Percentiles rank a stretch among this genome's conserved stretches.
Conservation (phyloP, 2,888 invertebrate genomes). For the Microplitis deprimator region DNA sequence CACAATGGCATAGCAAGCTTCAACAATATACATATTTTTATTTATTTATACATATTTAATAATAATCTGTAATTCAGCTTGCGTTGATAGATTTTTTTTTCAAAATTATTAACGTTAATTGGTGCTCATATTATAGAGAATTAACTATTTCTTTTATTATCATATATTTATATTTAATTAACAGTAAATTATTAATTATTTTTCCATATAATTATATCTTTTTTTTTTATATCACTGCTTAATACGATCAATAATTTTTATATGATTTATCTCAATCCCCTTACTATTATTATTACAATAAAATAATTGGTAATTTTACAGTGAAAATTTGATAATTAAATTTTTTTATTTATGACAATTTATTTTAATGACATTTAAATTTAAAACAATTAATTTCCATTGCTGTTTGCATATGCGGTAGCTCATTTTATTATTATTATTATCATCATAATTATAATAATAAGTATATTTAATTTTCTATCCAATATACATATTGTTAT, state of each 20-base stretch:
- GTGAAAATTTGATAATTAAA: constrained; percentile 51
- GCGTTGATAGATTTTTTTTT: constrained; percentile 46
- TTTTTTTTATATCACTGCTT: constrained; percentile 55
- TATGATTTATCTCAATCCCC: constrained; percentile 45
- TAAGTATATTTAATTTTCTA: too few relatives aligned
- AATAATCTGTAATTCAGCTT: constrained; percentile 1
- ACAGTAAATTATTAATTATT: constrained; percentile 39
- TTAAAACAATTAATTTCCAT: too few relatives aligned
- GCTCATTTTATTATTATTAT: too few relatives aligned
- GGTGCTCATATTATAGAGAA: constrained; percentile 45
- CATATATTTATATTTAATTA: constrained; percentile 29
- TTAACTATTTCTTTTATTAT: too few relatives aligned
- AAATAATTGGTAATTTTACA: constrained; percentile 45
- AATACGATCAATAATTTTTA: constrained; percentile 53
- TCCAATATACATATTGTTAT: too few relatives aligned
- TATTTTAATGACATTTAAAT: too few relatives aligned
- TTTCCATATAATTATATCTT: constrained; percentile 37
- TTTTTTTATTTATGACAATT: neutral
- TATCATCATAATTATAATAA: too few relatives aligned
- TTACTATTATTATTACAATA: constrained; percentile 33
- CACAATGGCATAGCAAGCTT: constrained; percentile 36
- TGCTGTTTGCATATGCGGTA: too few relatives aligned
- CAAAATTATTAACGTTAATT: constrained; percentile 50
- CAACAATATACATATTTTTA: constrained; percentile 28
- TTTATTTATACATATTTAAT: neutral